These are phyloP conservation scores for Diaphora mendica DNA, from an alignment of 2,888 invertebrate genomes.

Conservation along the genomic window DNA sequence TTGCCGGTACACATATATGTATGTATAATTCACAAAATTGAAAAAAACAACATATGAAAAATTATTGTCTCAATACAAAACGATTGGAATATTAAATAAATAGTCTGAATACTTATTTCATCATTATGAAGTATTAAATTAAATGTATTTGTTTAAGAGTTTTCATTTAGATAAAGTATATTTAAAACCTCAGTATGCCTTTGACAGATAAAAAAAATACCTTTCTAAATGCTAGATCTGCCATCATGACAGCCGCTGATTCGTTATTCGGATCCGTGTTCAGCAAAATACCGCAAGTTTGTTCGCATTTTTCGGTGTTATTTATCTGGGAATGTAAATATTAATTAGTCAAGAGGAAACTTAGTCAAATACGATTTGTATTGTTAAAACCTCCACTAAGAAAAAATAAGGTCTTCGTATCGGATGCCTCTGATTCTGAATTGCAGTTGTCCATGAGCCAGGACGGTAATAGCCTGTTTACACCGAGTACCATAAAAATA, in stretches of 20 bases:
- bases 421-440: not conserved
- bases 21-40: no score
- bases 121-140: not conserved
- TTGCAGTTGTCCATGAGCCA: not conserved
- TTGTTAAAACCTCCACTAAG: not conserved
- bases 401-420: not conserved
- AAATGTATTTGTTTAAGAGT: not conserved
- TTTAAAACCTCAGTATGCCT: not conserved
- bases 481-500: slow-evolving; percentile 7
- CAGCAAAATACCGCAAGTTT: slow-evolving; percentile 93
- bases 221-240: slow-evolving; percentile 96
- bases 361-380: not conserved
- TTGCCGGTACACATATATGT: no score
- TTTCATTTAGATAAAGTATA: no score
- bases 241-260: slow-evolving; percentile 97
- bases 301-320: slow-evolving; percentile 94
- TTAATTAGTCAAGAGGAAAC: not conserved
- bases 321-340: slow-evolving; percentile 86
- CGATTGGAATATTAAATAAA: not conserved
- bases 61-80: not conserved
- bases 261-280: slow-evolving; percentile 96
- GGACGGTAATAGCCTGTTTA: not conserved
- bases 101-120: not conserved
- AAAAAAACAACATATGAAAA: not conserved
- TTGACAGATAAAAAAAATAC: slow-evolving; percentile 63